A percentile compares a stretch with the other conserved stretches of the same genome.
phyloP scores from a whole-genome alignment of 1,140 invertebrate species.

The Periplaneta americana region DNA sequence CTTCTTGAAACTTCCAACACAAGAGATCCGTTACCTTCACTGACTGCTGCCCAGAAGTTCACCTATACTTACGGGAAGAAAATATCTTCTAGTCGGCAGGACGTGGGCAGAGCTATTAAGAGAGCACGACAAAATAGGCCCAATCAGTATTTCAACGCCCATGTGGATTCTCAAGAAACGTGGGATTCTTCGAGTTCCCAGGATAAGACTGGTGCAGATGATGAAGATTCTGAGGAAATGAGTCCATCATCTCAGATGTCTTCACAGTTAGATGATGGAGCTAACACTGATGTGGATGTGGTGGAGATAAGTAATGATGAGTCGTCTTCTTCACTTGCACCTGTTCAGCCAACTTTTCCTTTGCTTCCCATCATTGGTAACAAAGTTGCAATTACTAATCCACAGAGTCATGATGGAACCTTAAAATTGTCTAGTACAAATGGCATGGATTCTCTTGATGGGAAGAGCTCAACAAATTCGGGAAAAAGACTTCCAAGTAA shows the following conservation, averaged over 20 bases:
- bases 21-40: not conserved
- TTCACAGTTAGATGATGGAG: not conserved
- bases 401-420: not conserved
- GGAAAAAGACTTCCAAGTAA: not conserved
- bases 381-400: not conserved
- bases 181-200: conserved; percentile 17
- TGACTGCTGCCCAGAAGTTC: conserved; percentile 10
- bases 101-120: not conserved
- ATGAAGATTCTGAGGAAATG: conserved; percentile 10
- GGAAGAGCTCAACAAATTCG: not conserved
- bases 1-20: not conserved
- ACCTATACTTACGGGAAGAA: conserved; percentile 10
- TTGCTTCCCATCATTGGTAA: not conserved
- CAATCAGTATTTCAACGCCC: conserved; percentile 14
- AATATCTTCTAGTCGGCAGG: not conserved
- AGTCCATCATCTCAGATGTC: not conserved
- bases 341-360: not conserved
- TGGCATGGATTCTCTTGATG: not conserved
- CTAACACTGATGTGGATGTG: conserved; percentile 2
- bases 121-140: conserved; percentile 1
- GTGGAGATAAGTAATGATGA: not conserved
- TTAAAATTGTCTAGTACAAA: not conserved
- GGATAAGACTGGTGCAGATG: conserved; percentile 11
- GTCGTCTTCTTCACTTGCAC: not conserved
- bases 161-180: conserved; percentile 10